Conservation (phyloP, 2,113 vertebrate genomes). For the Leptobrachium leishanense region DNA sequence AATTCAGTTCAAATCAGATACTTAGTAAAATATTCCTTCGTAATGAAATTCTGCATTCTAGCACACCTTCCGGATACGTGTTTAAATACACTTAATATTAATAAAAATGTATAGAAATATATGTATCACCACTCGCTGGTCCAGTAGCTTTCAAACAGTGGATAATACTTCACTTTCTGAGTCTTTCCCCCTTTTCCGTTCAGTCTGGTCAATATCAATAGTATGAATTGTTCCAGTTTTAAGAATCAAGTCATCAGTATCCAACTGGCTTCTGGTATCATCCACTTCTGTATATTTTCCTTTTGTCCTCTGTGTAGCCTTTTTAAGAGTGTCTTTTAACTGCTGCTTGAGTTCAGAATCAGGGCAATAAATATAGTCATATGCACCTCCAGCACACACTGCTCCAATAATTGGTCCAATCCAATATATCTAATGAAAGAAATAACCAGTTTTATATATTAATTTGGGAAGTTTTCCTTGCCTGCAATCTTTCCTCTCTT, state of each 20-base stretch:
- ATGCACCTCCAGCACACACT: slow-evolving; percentile 63
- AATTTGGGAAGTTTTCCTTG: no score
- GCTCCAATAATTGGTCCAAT: slow-evolving; percentile 70
- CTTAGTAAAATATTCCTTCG: no score
- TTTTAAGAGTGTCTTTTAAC: slow-evolving; percentile 62
- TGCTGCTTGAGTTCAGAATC: slow-evolving; percentile 62
- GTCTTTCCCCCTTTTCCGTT: slow-evolving; percentile 61
- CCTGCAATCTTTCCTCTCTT: no score
- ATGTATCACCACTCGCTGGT: no score
- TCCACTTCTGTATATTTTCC: slow-evolving; percentile 67
- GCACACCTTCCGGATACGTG: no score
- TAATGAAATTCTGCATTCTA: no score
- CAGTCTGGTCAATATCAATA: slow-evolving; percentile 55
- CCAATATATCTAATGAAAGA: slow-evolving; percentile 68
- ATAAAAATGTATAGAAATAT: no score
- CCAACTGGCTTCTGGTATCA: slow-evolving; percentile 50
- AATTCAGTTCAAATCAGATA: no score
- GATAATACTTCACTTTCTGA: slow-evolving; percentile 62
- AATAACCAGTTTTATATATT: background rate
- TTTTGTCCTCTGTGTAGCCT: slow-evolving; percentile 51
- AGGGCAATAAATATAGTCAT: slow-evolving; percentile 72
- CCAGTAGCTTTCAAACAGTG: slow-evolving; percentile 60
- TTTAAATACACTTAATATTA: no score
- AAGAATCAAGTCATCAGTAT: slow-evolving; percentile 55
- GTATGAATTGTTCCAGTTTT: slow-evolving; percentile 56